phyloP scores from a whole-genome alignment of 2,113 vertebrate species.

The Emydocephalus ijimae region DNA sequence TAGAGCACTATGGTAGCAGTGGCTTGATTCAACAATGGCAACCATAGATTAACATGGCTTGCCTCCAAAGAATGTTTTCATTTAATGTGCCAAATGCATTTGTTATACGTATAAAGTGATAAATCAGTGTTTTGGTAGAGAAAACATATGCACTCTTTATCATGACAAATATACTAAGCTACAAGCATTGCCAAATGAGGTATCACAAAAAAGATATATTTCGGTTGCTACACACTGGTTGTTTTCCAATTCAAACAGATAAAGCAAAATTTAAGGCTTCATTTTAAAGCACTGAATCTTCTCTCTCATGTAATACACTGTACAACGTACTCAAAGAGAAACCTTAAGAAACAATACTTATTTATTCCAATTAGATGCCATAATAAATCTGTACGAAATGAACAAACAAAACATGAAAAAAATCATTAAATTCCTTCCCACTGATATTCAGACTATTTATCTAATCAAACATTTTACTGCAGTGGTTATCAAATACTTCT shows the following conservation, averaged over 20 bases:
- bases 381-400: neutral
- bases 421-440: fast-evolving
- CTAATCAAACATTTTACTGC: neutral
- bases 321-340: neutral
- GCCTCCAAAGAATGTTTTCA: neutral
- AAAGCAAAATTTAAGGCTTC: neutral
- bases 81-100: neutral
- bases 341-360: neutral
- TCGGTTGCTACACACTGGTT: neutral
- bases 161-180: neutral
- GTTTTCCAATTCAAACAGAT: neutral
- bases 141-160: neutral
- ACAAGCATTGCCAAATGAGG: neutral
- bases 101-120: neutral
- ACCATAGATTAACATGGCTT: neutral
- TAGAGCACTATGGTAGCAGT: neutral
- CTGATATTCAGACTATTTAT: neutral
- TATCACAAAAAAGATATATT: neutral
- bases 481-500: neutral
- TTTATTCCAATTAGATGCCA: neutral
- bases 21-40: neutral
- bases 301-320: neutral
- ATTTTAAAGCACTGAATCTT: neutral
- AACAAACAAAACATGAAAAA: neutral
- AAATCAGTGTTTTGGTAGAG: neutral